A percentile compares a stretch with the other conserved stretches of the same genome.
phyloP scores from a whole-genome alignment of 2,113 vertebrate species.

The Hucho hucho region DNA sequence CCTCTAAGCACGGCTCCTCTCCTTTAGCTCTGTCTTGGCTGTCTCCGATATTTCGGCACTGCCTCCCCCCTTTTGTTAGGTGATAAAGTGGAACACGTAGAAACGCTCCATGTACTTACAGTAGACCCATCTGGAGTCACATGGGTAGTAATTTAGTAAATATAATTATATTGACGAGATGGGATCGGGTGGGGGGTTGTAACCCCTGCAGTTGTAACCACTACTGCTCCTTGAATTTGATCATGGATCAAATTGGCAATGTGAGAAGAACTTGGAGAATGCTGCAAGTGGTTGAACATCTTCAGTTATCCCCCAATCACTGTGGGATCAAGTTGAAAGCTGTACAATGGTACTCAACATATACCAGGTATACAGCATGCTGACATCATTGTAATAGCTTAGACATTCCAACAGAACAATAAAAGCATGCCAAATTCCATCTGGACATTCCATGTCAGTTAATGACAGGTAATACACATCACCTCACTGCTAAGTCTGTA shows the following conservation, averaged over 20 bases:
- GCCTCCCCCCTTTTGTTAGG: slow-evolving; percentile 58
- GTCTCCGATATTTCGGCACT: slow-evolving; percentile 32
- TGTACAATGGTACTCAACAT: neutral
- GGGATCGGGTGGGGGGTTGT: slow-evolving; percentile 37
- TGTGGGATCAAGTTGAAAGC: neutral
- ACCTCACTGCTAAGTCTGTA: neutral
- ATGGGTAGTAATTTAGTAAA: slow-evolving; percentile 54
- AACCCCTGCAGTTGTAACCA: slow-evolving; percentile 31
- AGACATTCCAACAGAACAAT: neutral
- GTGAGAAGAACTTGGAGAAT: neutral
- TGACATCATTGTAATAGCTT: neutral
- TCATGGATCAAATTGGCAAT: slow-evolving; percentile 44
- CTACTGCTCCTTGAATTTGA: slow-evolving; percentile 55
- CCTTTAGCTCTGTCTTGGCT: slow-evolving; percentile 25
- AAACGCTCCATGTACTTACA: slow-evolving; percentile 32
- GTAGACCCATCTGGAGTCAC: slow-evolving; percentile 12
- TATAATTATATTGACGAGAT: slow-evolving; percentile 46
- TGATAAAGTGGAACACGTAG: slow-evolving; percentile 48
- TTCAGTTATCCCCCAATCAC: neutral
- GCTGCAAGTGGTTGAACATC: too few species aligned
- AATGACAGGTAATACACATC: neutral
- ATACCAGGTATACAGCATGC: neutral
- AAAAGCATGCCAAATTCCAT: slow-evolving; percentile 1
- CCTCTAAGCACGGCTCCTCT: neutral
- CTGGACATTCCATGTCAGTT: neutral